A percentile compares a stretch with the other conserved stretches of the same genome.
Evolutionary conservation across 2,888 invertebrate species (phyloP).

Genomic region (Venustoraphidia nigricollis): DNA sequence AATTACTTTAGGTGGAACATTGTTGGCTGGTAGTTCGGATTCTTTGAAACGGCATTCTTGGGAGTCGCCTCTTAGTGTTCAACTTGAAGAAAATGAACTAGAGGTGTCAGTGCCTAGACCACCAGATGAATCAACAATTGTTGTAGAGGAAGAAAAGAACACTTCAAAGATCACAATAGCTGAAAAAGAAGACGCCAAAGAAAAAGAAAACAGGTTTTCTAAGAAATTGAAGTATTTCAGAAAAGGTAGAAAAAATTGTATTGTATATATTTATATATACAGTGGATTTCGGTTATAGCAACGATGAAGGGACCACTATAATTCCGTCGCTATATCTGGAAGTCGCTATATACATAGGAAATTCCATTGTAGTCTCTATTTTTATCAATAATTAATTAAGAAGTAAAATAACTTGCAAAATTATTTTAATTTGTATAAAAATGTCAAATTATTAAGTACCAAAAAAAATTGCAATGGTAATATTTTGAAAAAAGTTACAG

Average conservation of each 20-base stretch:
- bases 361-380: no score
- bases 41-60: constrained; percentile 37
- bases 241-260: constrained; percentile 27
- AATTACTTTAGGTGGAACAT: no score
- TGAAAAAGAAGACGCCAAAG: constrained; percentile 15
- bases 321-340: no score
- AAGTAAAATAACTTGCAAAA: no score
- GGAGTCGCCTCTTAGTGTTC: constrained; percentile 30
- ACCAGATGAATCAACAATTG: constrained; percentile 4
- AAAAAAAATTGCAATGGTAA: no score
- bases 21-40: constrained; percentile 22
- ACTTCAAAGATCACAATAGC: constrained; percentile 14
- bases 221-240: constrained; percentile 35
- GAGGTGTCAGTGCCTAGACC: constrained; percentile 12
- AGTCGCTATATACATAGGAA: no score
- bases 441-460: no score
- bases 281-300: no score
- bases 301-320: no score
- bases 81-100: constrained; percentile 24
- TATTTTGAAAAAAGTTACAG: no score
- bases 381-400: no score
- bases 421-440: no score
- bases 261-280: constrained; percentile 8
- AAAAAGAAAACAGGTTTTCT: constrained; percentile 27
- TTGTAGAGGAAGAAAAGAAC: constrained; percentile 4